Conservation (phyloP, 1,140 invertebrate species). For the Pristionchus pacificus region DNA sequence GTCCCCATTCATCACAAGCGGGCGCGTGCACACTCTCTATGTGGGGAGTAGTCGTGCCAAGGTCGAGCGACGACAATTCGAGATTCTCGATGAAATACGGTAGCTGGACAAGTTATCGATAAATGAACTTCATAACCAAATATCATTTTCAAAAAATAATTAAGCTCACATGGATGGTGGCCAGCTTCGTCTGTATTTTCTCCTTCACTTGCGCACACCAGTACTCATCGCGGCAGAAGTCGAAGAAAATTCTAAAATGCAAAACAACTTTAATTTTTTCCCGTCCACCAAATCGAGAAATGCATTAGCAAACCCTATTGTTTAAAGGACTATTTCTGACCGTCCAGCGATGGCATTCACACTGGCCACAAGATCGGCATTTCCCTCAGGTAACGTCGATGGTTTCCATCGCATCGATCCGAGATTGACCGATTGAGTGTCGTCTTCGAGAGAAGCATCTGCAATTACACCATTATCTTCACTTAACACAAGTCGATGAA, state of each 20-base stretch:
- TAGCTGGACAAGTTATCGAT: constrained; percentile 61
- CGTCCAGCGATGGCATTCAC: constrained; percentile 22
- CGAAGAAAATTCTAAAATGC: constrained; percentile 72
- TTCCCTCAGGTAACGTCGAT: constrained; percentile 8
- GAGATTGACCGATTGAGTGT: constrained; percentile 21
- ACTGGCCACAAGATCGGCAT: constrained; percentile 21
- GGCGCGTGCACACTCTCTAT: constrained; percentile 73
- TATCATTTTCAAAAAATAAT: background rate
- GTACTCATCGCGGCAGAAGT: constrained; percentile 69
- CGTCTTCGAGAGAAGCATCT: constrained; percentile 10
- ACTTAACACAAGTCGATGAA: constrained; percentile 2
- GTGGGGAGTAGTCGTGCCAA: constrained; percentile 73
- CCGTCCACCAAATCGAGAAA: background rate
- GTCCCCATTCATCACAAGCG: constrained; percentile 74
- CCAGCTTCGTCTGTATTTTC: constrained; percentile 79
- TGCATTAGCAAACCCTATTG: no score
- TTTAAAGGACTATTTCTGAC: background rate
- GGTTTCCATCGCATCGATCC: constrained; percentile 32
- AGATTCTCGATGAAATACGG: constrained; percentile 84
- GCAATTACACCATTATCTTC: no score
- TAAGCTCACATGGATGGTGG: constrained; percentile 69
- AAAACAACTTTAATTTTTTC: background rate
- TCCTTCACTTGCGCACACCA: constrained; percentile 66
- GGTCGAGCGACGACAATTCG: constrained; percentile 70
- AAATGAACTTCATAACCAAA: constrained; percentile 16